Base-by-base conservation (phyloP, 2,113 vertebrate genomes). In the Aegithalos caudatus region DNA sequence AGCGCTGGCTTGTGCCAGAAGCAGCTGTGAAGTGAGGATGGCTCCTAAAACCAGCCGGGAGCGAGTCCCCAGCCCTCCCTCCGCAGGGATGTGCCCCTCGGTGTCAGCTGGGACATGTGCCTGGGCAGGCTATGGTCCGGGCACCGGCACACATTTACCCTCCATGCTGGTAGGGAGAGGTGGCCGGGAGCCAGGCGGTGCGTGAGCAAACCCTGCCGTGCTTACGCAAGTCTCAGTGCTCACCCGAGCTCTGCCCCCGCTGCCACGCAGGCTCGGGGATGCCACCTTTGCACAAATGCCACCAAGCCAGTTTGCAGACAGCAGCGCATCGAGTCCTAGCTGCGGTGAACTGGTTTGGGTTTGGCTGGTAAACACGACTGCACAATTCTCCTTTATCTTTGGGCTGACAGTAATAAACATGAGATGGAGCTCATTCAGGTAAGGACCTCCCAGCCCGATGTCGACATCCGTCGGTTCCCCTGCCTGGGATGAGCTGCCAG, bases 391-490 rank as follows among this genome's bases (percentile, higher is more conserved):
- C 42, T 19, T 6, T 12, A 1, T 53, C 77, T 22, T 4, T 6
- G n/a, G 48, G 24, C 15, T 70, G 67, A 20, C 5, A 8, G 85
- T 4, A 25, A 64, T 24, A 53, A 69, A 81, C 14, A 6, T 2
- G 4, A 79, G 70, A 38, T 33, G 50, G 50, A 57, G 79, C 44
- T 81, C 33, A 7, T 15, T 60, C 66, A 42, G 40, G 53, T 67
- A 72, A 79, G 3, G 16, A 64, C 24, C 22, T 85, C 47, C 33
- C 2, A 0, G 65, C 37, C 50, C 70, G 16, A 44, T 3, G 0
- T 40, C 0, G 0, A 69, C 66, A 90, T 9, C 28, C 0, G 0
- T 6, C 0, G 0, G 44, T 42, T 76, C 71, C 67, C 27, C 20
- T 3, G 2, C 45, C 1, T 1, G 42, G 31, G 42, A 13, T 54